These are phyloP conservation scores for Tipula vernalis DNA, from an alignment of 2,888 invertebrate species.

Conservation along the genomic window DNA sequence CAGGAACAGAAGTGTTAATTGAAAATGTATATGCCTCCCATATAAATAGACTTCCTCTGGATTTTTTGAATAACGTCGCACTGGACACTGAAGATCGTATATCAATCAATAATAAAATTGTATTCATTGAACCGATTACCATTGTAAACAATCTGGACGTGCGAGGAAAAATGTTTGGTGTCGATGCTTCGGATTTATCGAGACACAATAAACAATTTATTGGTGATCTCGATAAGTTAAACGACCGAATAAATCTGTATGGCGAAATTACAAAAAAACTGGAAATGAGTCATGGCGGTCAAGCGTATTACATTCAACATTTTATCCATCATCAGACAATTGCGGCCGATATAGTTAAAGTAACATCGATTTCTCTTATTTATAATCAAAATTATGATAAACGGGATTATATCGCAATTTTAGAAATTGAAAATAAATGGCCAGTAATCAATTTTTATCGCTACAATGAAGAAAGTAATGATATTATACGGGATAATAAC, in stretches of 20 bases:
- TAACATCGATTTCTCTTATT: constrained; percentile 14
- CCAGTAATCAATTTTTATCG: background rate
- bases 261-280: background rate
- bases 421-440: background rate
- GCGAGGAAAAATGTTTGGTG: background rate
- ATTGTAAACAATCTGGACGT: background rate
- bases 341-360: constrained; percentile 17
- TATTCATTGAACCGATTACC: background rate
- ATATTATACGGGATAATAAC: background rate
- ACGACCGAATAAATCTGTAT: background rate
- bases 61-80: background rate
- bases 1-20: background rate
- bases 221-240: background rate
- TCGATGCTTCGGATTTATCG: background rate
- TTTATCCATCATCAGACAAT: constrained; percentile 26
- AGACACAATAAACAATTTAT: background rate
- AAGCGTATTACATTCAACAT: constrained; percentile 22
- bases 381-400: background rate
- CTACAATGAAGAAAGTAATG: background rate
- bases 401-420: background rate
- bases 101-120: background rate
- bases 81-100: background rate
- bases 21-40: background rate
- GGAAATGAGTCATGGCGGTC: constrained; percentile 15
- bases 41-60: background rate